Base-by-base conservation (phyloP, 2,888 invertebrate species). In the Lasioglossum vierecki region DNA sequence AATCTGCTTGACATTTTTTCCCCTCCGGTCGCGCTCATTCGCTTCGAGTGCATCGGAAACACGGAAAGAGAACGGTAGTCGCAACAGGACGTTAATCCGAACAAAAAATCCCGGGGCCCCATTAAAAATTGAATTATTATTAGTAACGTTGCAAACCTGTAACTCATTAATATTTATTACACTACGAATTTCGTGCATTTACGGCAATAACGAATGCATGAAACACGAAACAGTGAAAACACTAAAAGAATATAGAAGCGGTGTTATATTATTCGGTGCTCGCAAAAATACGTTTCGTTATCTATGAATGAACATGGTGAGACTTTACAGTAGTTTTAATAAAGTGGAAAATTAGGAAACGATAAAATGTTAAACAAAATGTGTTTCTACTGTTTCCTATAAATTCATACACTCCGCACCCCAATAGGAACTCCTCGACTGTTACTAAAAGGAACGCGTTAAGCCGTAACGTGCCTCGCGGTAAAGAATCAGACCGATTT, bases 1-100 rank as follows among this genome's bases (percentile, higher is more conserved):
- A 76, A 63, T 63, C 60, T 53, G 49, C 46, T 63, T n/a, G 41
- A 79, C 30, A 72, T 79, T 72, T 44, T 46, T 46, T n/a, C 15
- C 71, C n/a, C n/a, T 46, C 60, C 44, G 75, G 13, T 60, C 44
- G 57, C 44, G 57, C 35, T 53, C 53, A 68, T 53, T 70, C 53
- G 49, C 41, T 77, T 77, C 53, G 68, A 77, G 77, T 77, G 77
- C 53, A 68, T 53, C 76, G n/a, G 76, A 49, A 35, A 76, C 68
- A 66, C 49, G 49, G n/a, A 49, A 68, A 68, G 66, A 53, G 49
- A 68, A 70, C 77, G 68, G 39, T 35, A 68, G 76, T 53, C 39
- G 26, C 41, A 53, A 70, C 39, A 49, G 49, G 68, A 53, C 49
- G 68, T 22, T 77, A 77, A 77, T 77, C 70, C 68, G 49, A 26